Conservation (phyloP, 2,113 vertebrate species). For the Nymphicus hollandicus region DNA sequence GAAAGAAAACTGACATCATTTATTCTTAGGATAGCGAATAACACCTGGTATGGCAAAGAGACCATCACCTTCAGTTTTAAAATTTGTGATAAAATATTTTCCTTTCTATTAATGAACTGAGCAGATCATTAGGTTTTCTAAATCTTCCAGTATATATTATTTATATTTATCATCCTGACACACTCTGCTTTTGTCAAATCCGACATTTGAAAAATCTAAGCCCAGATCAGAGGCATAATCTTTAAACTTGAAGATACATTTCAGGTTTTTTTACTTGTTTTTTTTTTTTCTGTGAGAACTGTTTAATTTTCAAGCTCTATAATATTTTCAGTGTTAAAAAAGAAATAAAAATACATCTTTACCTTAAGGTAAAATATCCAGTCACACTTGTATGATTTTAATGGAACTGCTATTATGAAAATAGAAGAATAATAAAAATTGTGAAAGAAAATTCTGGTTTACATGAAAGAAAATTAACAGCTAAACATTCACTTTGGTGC, state of each 20-base stretch:
- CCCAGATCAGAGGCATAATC: background rate
- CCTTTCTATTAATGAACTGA: background rate
- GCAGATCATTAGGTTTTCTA: background rate
- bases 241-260: background rate
- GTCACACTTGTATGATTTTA: background rate
- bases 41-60: background rate
- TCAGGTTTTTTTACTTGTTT: background rate
- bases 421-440: background rate
- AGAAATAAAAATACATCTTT: background rate
- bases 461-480: background rate
- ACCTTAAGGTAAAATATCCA: background rate
- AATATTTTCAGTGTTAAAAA: background rate
- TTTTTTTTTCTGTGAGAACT: background rate
- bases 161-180: background rate
- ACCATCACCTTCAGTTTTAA: background rate
- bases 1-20: background rate
- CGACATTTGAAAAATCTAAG: background rate
- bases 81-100: background rate
- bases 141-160: background rate
- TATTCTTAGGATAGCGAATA: background rate
- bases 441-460: background rate
- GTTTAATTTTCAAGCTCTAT: background rate
- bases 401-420: background rate
- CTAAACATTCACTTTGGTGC: background rate
- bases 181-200: background rate